phyloP scores from a whole-genome alignment of 2,113 vertebrate genomes.

The Eolophus roseicapilla region DNA sequence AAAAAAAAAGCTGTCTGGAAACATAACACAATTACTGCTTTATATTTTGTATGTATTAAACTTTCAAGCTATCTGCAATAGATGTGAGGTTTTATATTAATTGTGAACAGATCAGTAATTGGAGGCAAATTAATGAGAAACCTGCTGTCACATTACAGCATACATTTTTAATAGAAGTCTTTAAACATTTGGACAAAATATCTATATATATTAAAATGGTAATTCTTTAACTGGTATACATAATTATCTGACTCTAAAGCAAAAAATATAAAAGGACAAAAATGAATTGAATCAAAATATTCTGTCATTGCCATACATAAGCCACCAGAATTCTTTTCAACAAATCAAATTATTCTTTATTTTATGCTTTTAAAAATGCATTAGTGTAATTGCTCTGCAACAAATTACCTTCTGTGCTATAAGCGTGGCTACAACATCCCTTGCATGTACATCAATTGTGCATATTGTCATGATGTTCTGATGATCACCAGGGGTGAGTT shows the following conservation, averaged over 20 bases:
- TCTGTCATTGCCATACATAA: conserved; percentile 85
- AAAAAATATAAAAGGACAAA: conserved; percentile 52
- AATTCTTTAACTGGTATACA: conserved; percentile 80
- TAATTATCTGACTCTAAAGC: conserved; percentile 76
- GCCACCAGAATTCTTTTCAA: conserved; percentile 84
- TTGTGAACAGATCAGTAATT: conserved; percentile 70
- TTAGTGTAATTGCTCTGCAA: conserved; percentile 94
- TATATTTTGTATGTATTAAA: conserved; percentile 20
- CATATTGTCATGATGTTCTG: conserved; percentile 91
- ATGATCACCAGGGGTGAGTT: conserved; percentile 84
- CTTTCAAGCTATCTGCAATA: conserved; percentile 37
- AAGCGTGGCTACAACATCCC: conserved; percentile 84
- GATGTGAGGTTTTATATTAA: conserved; percentile 60
- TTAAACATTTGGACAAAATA: conserved; percentile 84
- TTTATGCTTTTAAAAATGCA: conserved; percentile 93
- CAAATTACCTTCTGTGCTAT: conserved; percentile 91
- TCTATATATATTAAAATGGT: conserved; percentile 70
- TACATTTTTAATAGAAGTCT: conserved; percentile 68
- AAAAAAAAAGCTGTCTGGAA: neutral
- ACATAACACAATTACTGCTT: neutral
- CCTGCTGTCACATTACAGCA: conserved; percentile 68
- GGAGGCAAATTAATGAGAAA: conserved; percentile 71
- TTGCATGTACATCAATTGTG: conserved; percentile 86
- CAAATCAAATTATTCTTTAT: conserved; percentile 84
- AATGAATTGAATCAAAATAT: conserved; percentile 90